A percentile compares a stretch with the other conserved stretches of the same genome.
These are phyloP conservation scores for Lysiphlebus fabarum DNA, from an alignment of 1,140 invertebrate genomes.

Conservation along the genomic window DNA sequence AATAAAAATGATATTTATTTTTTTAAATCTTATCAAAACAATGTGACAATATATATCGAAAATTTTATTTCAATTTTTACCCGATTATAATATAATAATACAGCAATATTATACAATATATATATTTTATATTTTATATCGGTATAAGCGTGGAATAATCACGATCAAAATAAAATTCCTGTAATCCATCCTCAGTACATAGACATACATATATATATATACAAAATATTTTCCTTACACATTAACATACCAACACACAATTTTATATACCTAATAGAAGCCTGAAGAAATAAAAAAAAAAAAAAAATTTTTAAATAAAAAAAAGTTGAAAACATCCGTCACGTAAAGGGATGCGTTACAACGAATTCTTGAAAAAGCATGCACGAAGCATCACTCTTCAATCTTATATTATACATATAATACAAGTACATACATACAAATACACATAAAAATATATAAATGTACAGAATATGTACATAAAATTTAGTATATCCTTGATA, in stretches of 20 bases:
- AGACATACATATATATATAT: neutral
- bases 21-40: neutral
- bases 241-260: conserved; percentile 13
- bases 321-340: no score
- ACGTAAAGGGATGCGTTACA: conserved; percentile 22
- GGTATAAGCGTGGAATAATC: conserved; percentile 41
- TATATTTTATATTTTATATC: conserved; percentile 4
- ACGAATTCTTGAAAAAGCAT: conserved; percentile 15
- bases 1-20: no score
- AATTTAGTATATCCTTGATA: no score
- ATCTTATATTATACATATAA: neutral
- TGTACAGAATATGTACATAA: no score
- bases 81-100: no score
- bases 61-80: conserved; percentile 1
- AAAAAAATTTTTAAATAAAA: no score
- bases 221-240: conserved; percentile 11
- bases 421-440: no score
- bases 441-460: no score
- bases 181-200: conserved; percentile 38
- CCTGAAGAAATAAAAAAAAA: no score
- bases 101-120: no score
- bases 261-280: no score
- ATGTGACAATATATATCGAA: neutral
- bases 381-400: conserved; percentile 8
- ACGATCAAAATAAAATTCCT: conserved; percentile 44